Percentiles rank a stretch among this genome's conserved stretches.
Evolutionary conservation across 2,797 vertebrate genomes (phyloP).

Genomic region (Sandelia bainsii): DNA sequence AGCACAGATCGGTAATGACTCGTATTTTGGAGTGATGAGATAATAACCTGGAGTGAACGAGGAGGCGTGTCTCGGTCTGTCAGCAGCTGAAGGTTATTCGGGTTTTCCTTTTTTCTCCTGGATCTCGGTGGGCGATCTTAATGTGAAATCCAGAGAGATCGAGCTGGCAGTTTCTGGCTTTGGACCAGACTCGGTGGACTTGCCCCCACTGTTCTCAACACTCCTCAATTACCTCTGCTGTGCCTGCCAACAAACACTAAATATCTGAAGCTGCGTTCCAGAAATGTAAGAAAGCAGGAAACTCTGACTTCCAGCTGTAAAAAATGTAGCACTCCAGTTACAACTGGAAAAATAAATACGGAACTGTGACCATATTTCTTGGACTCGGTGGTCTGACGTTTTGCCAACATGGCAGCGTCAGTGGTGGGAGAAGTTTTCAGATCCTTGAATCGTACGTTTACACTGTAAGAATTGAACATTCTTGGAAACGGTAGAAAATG

Average conservation of each 20-base stretch:
- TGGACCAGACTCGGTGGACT: slow-evolving; percentile 38
- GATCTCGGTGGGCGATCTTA: slow-evolving; percentile 68
- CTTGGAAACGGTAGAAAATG: background rate
- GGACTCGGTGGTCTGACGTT: slow-evolving; percentile 8
- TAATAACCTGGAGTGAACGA: slow-evolving; percentile 44
- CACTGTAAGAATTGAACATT: background rate
- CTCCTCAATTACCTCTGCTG: slow-evolving; percentile 18
- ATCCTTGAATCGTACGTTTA: slow-evolving; percentile 18
- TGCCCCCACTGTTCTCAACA: slow-evolving; percentile 44
- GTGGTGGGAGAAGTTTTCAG: background rate
- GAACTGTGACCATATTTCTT: slow-evolving; percentile 32
- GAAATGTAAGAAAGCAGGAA: slow-evolving; percentile 51
- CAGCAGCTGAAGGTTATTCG: slow-evolving; percentile 54
- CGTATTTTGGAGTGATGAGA: slow-evolving; percentile 45
- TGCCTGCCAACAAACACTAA: slow-evolving; percentile 27
- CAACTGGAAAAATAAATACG: slow-evolving; percentile 42
- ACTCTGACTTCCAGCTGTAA: slow-evolving; percentile 60
- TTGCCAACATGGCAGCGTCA: slow-evolving; percentile 14
- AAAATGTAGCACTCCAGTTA: slow-evolving; percentile 25
- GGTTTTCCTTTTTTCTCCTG: slow-evolving; percentile 3
- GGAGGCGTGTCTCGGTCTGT: slow-evolving; percentile 44
- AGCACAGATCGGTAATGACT: slow-evolving; percentile 31
- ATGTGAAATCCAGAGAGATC: slow-evolving; percentile 72
- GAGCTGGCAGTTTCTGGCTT: slow-evolving; percentile 60
- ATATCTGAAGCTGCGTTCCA: slow-evolving; percentile 20